Percentiles rank a stretch among this genome's conserved stretches.
Conservation (phyloP, 1,140 invertebrate species). For the Drosophila arizonae region DNA sequence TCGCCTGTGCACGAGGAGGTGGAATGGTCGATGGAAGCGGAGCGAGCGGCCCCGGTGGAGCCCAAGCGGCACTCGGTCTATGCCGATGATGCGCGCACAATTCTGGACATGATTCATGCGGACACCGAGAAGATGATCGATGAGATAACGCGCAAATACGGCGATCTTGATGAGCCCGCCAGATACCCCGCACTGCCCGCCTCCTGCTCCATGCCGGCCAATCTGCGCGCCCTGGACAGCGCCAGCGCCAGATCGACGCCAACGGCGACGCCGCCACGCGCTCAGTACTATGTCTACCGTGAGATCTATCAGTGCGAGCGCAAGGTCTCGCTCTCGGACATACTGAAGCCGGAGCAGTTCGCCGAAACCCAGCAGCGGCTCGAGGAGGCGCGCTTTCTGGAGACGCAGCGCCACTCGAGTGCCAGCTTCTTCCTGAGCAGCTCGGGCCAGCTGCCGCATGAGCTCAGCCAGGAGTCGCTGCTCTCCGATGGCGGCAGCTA, state of each 20-base stretch:
- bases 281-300: slow-evolving; percentile 90
- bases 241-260: slow-evolving; percentile 65
- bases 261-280: slow-evolving; percentile 74
- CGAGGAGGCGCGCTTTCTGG: slow-evolving; percentile 77
- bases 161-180: slow-evolving; percentile 84
- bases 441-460: slow-evolving; percentile 78
- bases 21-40: slow-evolving; percentile 84
- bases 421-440: slow-evolving; percentile 86
- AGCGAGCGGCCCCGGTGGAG: slow-evolving; percentile 50
- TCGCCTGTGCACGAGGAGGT: slow-evolving; percentile 88
- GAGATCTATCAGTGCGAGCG: slow-evolving; percentile 80
- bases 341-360: slow-evolving; percentile 71
- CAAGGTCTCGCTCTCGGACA: slow-evolving; percentile 80
- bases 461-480: slow-evolving; percentile 89
- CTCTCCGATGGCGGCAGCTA: slow-evolving; percentile 86
- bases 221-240: slow-evolving; percentile 56
- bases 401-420: slow-evolving; percentile 85
- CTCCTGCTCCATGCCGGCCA: slow-evolving; percentile 69
- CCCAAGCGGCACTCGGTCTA: slow-evolving; percentile 81
- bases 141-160: slow-evolving; percentile 86
- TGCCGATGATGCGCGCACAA: slow-evolving; percentile 85
- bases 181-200: slow-evolving; percentile 38
- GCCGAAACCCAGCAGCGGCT: slow-evolving; percentile 60
- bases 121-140: slow-evolving; percentile 87
- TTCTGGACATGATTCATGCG: slow-evolving; percentile 85